A percentile compares a stretch with the other conserved stretches of the same genome.
These are phyloP conservation scores for Holothuria scabra DNA, from an alignment of 53 echinoderm and acorn worm species.

Conservation along the genomic window DNA sequence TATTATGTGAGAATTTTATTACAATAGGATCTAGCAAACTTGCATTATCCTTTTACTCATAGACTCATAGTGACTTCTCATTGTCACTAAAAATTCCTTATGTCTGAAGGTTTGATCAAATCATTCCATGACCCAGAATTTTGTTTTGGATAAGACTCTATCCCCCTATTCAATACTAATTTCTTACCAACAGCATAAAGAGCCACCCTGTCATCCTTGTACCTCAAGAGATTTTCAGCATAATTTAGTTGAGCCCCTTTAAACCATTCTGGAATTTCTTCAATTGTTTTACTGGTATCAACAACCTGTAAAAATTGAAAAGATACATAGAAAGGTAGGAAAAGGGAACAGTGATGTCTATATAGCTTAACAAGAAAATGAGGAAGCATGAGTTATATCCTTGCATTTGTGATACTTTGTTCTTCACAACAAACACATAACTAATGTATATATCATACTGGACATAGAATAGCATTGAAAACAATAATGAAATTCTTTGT, in stretches of 20 bases:
- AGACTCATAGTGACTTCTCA: too few species aligned
- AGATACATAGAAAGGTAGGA: neutral
- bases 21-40: too few species aligned
- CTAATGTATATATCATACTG: too few species aligned
- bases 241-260: constrained; percentile 84
- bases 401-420: too few species aligned
- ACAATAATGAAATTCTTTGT: too few species aligned
- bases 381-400: neutral
- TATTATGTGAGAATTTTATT: too few species aligned
- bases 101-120: neutral
- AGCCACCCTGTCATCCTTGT: constrained; percentile 85
- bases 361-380: neutral
- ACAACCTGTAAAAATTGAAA: constrained; percentile 70
- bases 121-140: neutral
- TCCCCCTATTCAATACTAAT: neutral
- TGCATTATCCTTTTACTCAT: too few species aligned
- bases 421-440: too few species aligned
- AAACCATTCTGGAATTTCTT: constrained; percentile 92
- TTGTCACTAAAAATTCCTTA: too few species aligned
- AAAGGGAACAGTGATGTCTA: neutral
- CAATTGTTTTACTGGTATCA: constrained; percentile 69
- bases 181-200: constrained; percentile 86
- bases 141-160: neutral
- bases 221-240: constrained; percentile 90
- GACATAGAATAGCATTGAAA: too few species aligned